Conservation (phyloP, 53 echinoderm and acorn worm species). For the Stichopus horrens region DNA sequence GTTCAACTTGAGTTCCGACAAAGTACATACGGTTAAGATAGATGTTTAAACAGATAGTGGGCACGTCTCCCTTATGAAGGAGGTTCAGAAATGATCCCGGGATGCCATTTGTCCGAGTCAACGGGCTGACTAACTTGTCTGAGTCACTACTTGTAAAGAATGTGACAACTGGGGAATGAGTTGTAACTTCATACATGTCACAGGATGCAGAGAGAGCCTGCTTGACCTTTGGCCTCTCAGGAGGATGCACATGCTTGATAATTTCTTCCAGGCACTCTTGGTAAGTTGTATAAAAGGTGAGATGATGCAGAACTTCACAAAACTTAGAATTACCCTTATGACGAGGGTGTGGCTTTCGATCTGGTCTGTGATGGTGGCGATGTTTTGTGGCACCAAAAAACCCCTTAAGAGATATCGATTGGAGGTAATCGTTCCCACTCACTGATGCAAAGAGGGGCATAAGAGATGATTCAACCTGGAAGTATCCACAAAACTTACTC, state of each 20-base stretch:
- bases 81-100: conserved; percentile 18
- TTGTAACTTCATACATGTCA: conserved; percentile 15
- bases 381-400: conserved; percentile 32
- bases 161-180: neutral
- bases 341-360: conserved; percentile 12
- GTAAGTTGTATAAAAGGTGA: conserved; percentile 20
- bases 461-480: conserved; percentile 62
- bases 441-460: conserved; percentile 85
- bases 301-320: conserved; percentile 29
- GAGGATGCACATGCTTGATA: neutral
- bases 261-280: conserved; percentile 30
- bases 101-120: conserved; percentile 8
- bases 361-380: neutral
- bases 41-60: conserved; percentile 18
- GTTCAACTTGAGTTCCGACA: conserved; percentile 40
- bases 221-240: conserved; percentile 18
- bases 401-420: conserved; percentile 40
- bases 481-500: conserved; percentile 66
- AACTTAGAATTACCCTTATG: conserved; percentile 27
- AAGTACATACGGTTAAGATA: conserved; percentile 44
- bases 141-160: neutral
- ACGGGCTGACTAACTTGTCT: neutral
- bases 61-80: conserved; percentile 9
- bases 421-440: conserved; percentile 81
- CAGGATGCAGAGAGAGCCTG: neutral